Evolutionary conservation across 2,888 invertebrate genomes (phyloP), one percentile per base, ranked within the genome.

Genomic region (Teleiodes luculella): DNA sequence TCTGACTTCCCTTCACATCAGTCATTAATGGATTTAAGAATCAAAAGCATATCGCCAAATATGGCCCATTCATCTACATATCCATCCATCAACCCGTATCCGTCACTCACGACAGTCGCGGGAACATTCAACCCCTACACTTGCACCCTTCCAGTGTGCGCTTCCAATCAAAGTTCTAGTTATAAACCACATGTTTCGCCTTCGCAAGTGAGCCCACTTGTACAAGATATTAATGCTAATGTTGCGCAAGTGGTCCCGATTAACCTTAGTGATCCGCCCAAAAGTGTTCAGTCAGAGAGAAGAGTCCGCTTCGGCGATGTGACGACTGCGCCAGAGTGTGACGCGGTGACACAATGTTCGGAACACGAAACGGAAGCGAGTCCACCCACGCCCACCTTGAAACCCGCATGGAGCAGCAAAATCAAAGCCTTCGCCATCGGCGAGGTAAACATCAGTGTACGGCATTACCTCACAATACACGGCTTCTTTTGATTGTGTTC

Each of bases 401-500:
- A 78, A 83, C 85, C 87, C 80, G 84, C 82, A 82, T 83, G 86
- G 88, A 88, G 84, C 87, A 86, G 86, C 86, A 80, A 86, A 85
- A 76, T 83, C 80, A 88, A 87, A 89, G 78, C 88, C 86, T 87
- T 87, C 76, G 88, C 89, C 84, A 81, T 83, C 86, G 90, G 89
- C 90, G 89, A 90, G 90, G 90, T 90, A 90, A 88, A 74, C 80
- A 84, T 78, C 70, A 81, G 76, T 80, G 78, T 85, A 80, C 82
- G 85, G 83, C 76, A 76, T 73, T 78, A 74, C 77, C 80, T 80
- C 84, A 76, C 78, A 74, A 71, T 74, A 66, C 79, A 79, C 80
- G 70, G 86, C 86, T 87, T 87, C 71, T 87, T 88, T 79, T 87
- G 84, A 83, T 87, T 89, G 88, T 88, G 88, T 88, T 89, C 83